Conservation (phyloP, 1,140 invertebrate genomes). For the Zaprionus gabonicus region DNA sequence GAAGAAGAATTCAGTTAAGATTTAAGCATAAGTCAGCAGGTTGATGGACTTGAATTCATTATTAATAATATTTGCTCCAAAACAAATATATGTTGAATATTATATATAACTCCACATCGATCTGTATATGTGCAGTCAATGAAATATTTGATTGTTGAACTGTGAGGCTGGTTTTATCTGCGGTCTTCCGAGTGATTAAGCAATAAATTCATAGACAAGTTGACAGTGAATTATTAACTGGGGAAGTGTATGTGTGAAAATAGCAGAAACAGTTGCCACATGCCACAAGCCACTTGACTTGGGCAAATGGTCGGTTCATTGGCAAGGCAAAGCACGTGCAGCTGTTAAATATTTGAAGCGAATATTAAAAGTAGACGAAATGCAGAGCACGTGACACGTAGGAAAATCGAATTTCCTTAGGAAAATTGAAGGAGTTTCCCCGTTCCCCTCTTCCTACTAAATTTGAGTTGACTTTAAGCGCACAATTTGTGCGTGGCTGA, state of each 20-base stretch:
- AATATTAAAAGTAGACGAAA: slow-evolving; percentile 72
- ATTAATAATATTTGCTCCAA: background rate
- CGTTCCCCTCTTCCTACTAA: too few species aligned
- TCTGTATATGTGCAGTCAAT: background rate
- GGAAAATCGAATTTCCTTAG: slow-evolving; percentile 49
- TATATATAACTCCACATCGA: background rate
- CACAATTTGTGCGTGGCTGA: slow-evolving; percentile 49
- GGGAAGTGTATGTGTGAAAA: slow-evolving; percentile 23
- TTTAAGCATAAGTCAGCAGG: background rate
- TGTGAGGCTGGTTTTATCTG: slow-evolving; percentile 62
- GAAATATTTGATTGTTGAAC: slow-evolving; percentile 67
- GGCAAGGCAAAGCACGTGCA: slow-evolving; percentile 59
- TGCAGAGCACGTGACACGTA: slow-evolving; percentile 62
- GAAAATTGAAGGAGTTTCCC: too few species aligned
- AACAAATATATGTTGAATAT: background rate
- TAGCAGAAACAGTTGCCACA: slow-evolving; percentile 12
- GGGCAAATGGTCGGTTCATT: slow-evolving; percentile 34
- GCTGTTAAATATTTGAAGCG: slow-evolving; percentile 71
- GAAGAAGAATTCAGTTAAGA: background rate
- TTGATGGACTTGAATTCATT: background rate
- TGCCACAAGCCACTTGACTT: slow-evolving; percentile 35
- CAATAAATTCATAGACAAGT: slow-evolving; percentile 72
- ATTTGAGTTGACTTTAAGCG: slow-evolving; percentile 34
- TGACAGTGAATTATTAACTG: slow-evolving; percentile 78
- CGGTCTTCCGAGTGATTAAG: slow-evolving; percentile 78